These are phyloP conservation scores for Cryptops parisi DNA, from an alignment of 2,888 invertebrate species.

Conservation along the genomic window DNA sequence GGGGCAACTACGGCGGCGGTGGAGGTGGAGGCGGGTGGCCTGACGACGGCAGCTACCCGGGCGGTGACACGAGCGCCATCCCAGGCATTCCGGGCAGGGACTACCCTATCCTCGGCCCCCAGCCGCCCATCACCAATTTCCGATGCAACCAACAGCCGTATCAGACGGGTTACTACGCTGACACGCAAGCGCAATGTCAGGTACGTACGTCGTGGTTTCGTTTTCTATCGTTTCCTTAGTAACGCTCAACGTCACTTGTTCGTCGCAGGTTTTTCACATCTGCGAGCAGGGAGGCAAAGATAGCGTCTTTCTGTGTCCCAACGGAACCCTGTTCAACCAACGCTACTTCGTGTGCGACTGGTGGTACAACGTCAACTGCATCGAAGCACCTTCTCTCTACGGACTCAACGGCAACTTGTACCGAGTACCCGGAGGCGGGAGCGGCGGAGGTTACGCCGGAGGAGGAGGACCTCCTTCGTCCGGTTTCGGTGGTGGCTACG, in stretches of 20 bases:
- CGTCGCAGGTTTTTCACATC: conserved; percentile 61
- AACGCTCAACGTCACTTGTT: no score
- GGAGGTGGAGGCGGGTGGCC: no score
- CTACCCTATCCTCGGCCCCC: conserved; percentile 16
- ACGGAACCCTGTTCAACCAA: conserved; percentile 19
- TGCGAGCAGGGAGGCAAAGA: conserved; percentile 68
- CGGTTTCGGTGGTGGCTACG: no score
- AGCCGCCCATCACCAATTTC: conserved; percentile 14
- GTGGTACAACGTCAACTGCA: conserved; percentile 17
- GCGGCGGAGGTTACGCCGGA: no score
- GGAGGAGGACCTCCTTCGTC: no score
- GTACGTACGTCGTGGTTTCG: no score
- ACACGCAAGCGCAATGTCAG: conserved; percentile 76
- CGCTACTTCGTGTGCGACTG: conserved; percentile 20
- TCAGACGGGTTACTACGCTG: conserved; percentile 61
- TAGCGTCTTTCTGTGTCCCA: conserved; percentile 26
- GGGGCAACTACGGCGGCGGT: neutral
- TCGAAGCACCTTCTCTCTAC: conserved; percentile 9
- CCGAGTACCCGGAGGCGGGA: no score
- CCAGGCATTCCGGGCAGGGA: conserved; percentile 17
- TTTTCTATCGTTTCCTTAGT: no score
- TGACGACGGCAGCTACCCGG: neutral
- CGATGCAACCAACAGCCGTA: conserved; percentile 5
- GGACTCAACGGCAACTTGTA: conserved; percentile 14
- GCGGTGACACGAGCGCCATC: conserved; percentile 14